Conservation (phyloP, 2,797 vertebrate genomes). For the Peromyscus attwateri region DNA sequence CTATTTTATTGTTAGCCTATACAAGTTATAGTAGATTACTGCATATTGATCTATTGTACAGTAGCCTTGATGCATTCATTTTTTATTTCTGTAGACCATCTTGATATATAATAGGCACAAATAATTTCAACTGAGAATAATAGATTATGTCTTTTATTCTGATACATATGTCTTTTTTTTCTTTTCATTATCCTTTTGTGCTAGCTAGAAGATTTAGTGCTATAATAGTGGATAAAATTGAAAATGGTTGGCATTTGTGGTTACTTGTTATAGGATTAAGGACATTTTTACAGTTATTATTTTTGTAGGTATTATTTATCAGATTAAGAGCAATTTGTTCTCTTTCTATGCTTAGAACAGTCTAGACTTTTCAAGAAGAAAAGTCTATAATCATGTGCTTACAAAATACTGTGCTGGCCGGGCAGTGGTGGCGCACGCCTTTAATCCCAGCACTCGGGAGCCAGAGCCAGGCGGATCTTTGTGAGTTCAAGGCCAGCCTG, state of each 20-base stretch:
- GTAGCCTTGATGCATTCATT: neutral
- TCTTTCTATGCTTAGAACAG: neutral
- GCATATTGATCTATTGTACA: neutral
- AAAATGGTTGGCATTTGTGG: neutral
- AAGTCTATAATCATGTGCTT: neutral
- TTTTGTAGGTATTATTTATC: slow-evolving; percentile 14
- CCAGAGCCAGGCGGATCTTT: too few species aligned
- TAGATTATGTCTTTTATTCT: neutral
- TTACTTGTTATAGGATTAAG: slow-evolving; percentile 1
- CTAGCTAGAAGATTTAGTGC: neutral
- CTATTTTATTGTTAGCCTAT: neutral
- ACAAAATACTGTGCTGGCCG: neutral
- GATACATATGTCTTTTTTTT: neutral
- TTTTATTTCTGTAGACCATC: slow-evolving; percentile 1
- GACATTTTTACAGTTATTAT: neutral
- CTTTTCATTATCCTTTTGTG: neutral
- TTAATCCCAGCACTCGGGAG: too few species aligned
- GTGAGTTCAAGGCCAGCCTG: too few species aligned
- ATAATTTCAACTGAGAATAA: slow-evolving; percentile 13
- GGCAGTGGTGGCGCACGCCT: too few species aligned
- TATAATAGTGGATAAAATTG: neutral
- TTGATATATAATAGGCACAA: neutral
- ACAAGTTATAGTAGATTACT: slow-evolving; percentile 19
- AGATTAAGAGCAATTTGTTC: slow-evolving; percentile 43
- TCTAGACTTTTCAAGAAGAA: slow-evolving; percentile 45